phyloP scores from a whole-genome alignment of 2,888 invertebrate species.

The Druceiella hillmani region DNA sequence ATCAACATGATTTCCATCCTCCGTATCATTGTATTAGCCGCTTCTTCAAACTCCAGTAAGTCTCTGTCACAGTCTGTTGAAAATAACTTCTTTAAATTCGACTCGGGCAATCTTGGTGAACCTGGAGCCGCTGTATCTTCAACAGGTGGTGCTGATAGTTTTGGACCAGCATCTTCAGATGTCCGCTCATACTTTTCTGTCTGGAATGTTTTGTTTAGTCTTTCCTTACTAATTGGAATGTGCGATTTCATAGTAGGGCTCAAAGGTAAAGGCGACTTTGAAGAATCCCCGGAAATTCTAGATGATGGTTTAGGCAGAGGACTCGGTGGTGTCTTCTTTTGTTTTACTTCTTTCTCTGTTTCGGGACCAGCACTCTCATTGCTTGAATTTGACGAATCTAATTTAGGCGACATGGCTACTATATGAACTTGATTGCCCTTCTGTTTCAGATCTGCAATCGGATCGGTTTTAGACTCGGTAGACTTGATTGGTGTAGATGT shows the following conservation, averaged over 20 bases:
- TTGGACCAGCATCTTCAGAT: constrained; percentile 29
- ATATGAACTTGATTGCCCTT: constrained; percentile 32
- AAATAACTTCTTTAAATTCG: constrained; percentile 24
- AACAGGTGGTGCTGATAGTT: constrained; percentile 6
- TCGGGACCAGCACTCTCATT: too few relatives aligned
- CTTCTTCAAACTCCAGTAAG: constrained; percentile 34
- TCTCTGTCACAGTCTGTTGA: constrained; percentile 34
- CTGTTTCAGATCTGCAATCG: constrained; percentile 16
- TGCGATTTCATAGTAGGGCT: constrained; percentile 23
- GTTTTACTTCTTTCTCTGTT: too few relatives aligned
- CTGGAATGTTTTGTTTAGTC: constrained; percentile 22
- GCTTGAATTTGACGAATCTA: constrained; percentile 6
- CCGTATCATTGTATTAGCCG: constrained; percentile 44
- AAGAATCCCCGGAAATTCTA: not conserved
- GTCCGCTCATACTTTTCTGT: constrained; percentile 31
- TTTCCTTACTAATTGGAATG: constrained; percentile 30
- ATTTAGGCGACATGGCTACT: constrained; percentile 42
- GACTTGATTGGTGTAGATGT: constrained; percentile 42
- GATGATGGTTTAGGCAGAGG: constrained; percentile 25
- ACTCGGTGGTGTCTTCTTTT: constrained; percentile 24
- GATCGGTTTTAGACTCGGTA: constrained; percentile 14
- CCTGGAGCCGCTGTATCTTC: constrained; percentile 12
- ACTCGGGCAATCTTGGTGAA: constrained; percentile 15
- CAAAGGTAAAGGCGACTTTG: constrained; percentile 18
- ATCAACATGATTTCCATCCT: constrained; percentile 55